A percentile compares a stretch with the other conserved stretches of the same genome.
Evolutionary conservation across 2,797 vertebrate genomes (phyloP).

Genomic region (Diceros bicornis): DNA sequence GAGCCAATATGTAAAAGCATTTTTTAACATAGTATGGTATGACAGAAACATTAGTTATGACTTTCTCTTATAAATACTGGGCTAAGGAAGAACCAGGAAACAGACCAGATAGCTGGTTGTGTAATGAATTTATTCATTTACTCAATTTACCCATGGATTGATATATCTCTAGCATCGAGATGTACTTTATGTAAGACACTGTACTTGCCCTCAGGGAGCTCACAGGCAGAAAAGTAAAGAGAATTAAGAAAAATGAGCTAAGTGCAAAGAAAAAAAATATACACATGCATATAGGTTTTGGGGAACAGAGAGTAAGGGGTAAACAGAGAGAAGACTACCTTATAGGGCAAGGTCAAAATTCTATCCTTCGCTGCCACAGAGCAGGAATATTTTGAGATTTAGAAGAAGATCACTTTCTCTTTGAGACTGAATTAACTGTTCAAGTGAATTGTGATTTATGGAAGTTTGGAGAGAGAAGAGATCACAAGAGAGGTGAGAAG

Average conservation of each 20-base stretch:
- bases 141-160: not conserved
- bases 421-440: not conserved
- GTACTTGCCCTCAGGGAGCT: not conserved
- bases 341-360: not conserved
- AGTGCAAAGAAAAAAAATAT: not conserved
- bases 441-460: not conserved
- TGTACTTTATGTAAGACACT: not conserved
- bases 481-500: not conserved
- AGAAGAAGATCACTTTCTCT: not conserved
- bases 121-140: constrained; percentile 3
- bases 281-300: not conserved
- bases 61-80: not conserved
- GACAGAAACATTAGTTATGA: not conserved
- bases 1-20: not conserved
- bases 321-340: not conserved
- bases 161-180: not conserved
- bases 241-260: constrained; percentile 8
- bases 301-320: not conserved
- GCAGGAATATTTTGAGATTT: not conserved
- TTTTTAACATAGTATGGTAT: not conserved
- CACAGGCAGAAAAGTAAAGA: not conserved
- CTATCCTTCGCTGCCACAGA: not conserved
- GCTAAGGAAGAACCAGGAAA: constrained; percentile 1
- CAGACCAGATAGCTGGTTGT: not conserved
- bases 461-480: not conserved